Percentiles rank a stretch among this genome's conserved stretches.
Conservation (phyloP, 2,113 vertebrate species). For the Sterrhoptilus dennistouni region DNA sequence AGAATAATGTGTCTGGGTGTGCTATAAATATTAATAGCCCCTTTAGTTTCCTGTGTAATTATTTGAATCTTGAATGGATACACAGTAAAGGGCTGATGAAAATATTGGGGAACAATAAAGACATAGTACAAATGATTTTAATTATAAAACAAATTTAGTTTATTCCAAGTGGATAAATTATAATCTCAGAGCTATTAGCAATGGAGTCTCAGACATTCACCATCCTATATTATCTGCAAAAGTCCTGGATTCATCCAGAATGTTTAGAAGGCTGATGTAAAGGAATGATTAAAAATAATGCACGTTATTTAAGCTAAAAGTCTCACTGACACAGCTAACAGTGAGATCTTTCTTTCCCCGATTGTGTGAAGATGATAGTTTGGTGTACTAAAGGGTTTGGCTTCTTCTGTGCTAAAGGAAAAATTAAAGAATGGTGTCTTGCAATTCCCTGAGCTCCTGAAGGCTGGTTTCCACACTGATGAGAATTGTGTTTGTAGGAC, state of each 20-base stretch:
- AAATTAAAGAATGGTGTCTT: rapidly evolving
- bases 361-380: neutral
- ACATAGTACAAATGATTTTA: neutral
- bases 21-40: conserved; percentile 1
- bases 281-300: neutral
- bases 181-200: neutral
- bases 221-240: neutral
- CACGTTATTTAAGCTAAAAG: neutral
- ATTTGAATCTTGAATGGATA: neutral
- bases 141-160: neutral
- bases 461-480: neutral
- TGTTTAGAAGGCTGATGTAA: neutral
- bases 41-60: neutral
- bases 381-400: neutral
- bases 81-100: neutral
- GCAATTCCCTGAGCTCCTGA: neutral
- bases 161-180: neutral
- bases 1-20: neutral
- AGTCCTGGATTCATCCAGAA: neutral
- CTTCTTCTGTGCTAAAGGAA: neutral
- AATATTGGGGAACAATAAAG: neutral
- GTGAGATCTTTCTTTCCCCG: neutral
- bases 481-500: neutral
- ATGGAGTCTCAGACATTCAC: neutral
- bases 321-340: neutral